Conservation (phyloP, 1,140 invertebrate species). For the honey bee (Apis mellifera) region DNA sequence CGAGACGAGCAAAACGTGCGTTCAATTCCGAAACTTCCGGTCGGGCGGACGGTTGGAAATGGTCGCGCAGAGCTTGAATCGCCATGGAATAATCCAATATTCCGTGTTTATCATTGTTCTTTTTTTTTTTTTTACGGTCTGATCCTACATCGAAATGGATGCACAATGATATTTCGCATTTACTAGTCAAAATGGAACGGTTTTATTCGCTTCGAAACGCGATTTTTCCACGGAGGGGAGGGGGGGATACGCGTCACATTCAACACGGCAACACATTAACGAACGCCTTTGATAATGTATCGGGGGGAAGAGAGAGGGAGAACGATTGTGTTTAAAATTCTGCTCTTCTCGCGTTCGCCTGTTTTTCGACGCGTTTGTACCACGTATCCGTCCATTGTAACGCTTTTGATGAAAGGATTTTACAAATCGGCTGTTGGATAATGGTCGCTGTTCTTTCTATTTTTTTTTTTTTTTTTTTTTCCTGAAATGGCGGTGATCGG, state of each 20-base stretch:
- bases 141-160: conserved; percentile 8
- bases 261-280: background rate
- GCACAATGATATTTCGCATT: conserved; percentile 29
- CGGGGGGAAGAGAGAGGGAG: background rate
- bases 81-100: conserved; percentile 7
- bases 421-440: background rate
- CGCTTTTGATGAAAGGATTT: conserved; percentile 15
- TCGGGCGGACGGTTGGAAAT: background rate
- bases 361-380: background rate
- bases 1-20: too few relatives aligned
- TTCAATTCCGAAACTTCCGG: background rate
- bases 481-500: background rate
- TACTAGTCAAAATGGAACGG: conserved; percentile 27
- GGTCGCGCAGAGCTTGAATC: background rate
- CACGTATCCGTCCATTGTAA: conserved; percentile 22
- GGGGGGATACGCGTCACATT: conserved; percentile 1
- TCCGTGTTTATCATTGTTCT: conserved; percentile 28
- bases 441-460: background rate
- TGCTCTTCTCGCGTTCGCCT: background rate
- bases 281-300: conserved; percentile 39
- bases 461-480: too few relatives aligned
- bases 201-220: conserved; percentile 25
- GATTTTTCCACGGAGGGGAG: conserved; percentile 14
- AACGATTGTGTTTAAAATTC: conserved; percentile 33
- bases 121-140: conserved; percentile 31